Percentiles rank a stretch among this genome's conserved stretches.
Conservation (phyloP, 2,113 vertebrate genomes). For the Isichthys henryi region DNA sequence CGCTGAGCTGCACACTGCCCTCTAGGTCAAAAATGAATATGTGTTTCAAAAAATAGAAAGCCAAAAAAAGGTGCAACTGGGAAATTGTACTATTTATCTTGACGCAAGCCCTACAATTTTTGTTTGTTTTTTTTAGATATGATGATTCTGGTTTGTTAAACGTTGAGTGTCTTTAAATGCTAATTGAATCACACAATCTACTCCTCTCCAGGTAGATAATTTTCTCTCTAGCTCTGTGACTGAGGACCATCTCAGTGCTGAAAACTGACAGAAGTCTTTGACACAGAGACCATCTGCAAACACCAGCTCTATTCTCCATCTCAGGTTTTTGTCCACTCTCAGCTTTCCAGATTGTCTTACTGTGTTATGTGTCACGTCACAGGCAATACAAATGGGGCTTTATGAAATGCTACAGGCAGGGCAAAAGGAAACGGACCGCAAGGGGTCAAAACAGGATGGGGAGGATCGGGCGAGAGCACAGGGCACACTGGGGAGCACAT, state of each 20-base stretch:
- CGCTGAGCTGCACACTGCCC: not conserved
- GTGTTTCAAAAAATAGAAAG: not conserved
- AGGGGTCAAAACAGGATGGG: no score
- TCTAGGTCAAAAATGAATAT: not conserved
- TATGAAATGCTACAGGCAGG: no score
- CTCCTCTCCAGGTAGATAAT: not conserved
- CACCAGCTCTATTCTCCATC: not conserved
- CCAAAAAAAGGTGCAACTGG: not conserved
- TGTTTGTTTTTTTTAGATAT: not conserved
- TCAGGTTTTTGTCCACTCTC: not conserved
- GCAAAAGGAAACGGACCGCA: no score
- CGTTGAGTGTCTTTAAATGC: not conserved
- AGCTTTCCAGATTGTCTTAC: not conserved
- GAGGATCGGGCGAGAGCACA: no score
- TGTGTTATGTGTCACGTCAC: no score
- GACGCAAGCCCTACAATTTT: not conserved
- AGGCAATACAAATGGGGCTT: no score
- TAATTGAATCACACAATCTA: not conserved
- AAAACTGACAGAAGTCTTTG: not conserved
- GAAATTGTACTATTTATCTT: not conserved
- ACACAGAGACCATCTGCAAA: not conserved
- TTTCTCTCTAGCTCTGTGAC: not conserved
- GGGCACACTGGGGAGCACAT: no score
- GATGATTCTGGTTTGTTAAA: not conserved
- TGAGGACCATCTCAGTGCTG: not conserved